These are phyloP conservation scores for Malurus melanocephalus DNA, from an alignment of 2,113 vertebrate species.

Conservation along the genomic window DNA sequence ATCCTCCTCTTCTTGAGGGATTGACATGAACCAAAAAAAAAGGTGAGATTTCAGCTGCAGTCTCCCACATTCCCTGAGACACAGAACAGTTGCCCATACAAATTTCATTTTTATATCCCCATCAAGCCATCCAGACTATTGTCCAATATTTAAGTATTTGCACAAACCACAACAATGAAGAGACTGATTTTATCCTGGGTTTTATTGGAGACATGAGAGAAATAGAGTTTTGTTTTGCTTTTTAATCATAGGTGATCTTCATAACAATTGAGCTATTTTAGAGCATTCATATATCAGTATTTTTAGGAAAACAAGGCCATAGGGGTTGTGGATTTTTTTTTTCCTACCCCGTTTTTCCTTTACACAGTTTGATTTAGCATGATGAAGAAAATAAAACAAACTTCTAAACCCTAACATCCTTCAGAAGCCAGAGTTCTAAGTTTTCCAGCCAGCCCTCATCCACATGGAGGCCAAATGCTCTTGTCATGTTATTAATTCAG, in stretches of 20 bases:
- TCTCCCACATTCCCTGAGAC: background rate
- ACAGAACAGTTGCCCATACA: background rate
- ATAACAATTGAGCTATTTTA: background rate
- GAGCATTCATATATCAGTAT: background rate
- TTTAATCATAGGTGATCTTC: background rate
- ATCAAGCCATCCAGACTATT: accelerated
- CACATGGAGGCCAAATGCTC: conserved; percentile 52
- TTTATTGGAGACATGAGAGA: background rate
- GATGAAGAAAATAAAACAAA: conserved; percentile 29
- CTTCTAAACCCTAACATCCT: conserved; percentile 1
- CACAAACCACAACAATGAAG: background rate
- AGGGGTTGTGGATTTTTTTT: background rate
- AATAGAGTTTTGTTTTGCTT: background rate
- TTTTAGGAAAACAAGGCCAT: background rate
- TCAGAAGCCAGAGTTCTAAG: conserved; percentile 18
- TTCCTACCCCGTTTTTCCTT: background rate
- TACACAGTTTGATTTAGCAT: background rate
- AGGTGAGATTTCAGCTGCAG: background rate
- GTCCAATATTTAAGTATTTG: background rate
- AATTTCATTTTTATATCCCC: background rate
- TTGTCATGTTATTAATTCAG: conserved; percentile 43
- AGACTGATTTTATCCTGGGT: background rate
- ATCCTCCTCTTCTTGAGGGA: background rate
- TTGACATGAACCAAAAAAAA: background rate
- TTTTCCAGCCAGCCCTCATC: conserved; percentile 33